Evolutionary conservation across 2,797 vertebrate genomes (phyloP), one percentile per base, ranked within the genome.

Genomic region (Nannoperca australis): DNA sequence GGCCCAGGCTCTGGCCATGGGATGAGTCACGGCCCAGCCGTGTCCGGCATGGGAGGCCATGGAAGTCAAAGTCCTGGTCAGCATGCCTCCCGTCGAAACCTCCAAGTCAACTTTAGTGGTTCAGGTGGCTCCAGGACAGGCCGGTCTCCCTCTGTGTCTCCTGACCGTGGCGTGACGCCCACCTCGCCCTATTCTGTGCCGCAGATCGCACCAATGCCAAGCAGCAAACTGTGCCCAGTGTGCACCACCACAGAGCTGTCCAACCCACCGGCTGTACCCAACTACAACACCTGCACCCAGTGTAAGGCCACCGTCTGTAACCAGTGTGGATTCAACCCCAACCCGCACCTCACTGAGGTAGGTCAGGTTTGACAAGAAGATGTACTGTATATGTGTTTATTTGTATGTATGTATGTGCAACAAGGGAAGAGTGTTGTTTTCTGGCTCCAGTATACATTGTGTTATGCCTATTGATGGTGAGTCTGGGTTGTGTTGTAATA

Each of bases 291-390:
- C 89, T 99, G 98, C 91, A 99, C 98, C 62, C 97, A 98, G 93
- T 99, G 98, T 94, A 96, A 95, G 93, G 95, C 92, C 91, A 97
- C 97, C 9, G 98, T 98, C 93, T 99, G 98, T 94, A 99, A 97
- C 94, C 98, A 99, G 92, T 99, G 98, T 9, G 98, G 98, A 86
- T 99, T 99, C 96, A 99, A 99, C 90, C 98, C 98, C 84, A 99
- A 98, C 93, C 98, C 98, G 0, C 98, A 99, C 84, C 97, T 99
- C 76, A 98, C 96, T 62, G 96, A 93, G 92, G 93, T 93, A 90
- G 47, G 93, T 80, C 73, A 38, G 6, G 5, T 38, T 45, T 62
- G 17, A 54, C 38, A 69, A 27, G 1, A n/a, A 47, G 34, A 60
- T 61, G 30, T 55, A 38, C 34, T 55, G 2, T 59, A 5, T 62